phyloP scores from a whole-genome alignment of 2,888 invertebrate genomes.

The Agrochola circellaris region DNA sequence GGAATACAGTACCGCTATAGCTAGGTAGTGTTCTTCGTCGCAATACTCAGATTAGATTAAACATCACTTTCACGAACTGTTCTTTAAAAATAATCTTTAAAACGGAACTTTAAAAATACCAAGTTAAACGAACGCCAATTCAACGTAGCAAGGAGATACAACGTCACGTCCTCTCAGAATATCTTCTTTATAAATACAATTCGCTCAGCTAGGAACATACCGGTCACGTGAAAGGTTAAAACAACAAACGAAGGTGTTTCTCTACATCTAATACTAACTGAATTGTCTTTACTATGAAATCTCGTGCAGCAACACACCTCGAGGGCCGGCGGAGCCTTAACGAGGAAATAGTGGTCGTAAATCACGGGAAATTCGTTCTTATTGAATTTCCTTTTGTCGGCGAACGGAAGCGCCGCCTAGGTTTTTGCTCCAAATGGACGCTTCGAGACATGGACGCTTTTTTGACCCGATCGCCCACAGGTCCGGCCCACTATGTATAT shows the following conservation, averaged over 20 bases:
- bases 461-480: conserved; percentile 63
- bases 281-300: conserved; percentile 84
- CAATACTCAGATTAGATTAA: background rate
- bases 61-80: background rate
- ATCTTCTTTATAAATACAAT: conserved; percentile 52
- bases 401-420: conserved; percentile 82
- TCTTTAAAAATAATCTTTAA: conserved; percentile 8
- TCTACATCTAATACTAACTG: conserved; percentile 62
- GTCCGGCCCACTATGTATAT: conserved; percentile 22
- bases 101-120: conserved; percentile 30
- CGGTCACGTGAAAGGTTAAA: conserved; percentile 45
- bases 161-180: conserved; percentile 49
- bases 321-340: conserved; percentile 84
- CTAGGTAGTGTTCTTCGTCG: background rate
- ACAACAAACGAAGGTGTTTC: conserved; percentile 45
- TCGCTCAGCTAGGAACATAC: conserved; percentile 27
- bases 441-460: conserved; percentile 78
- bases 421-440: conserved; percentile 86
- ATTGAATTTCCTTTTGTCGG: conserved; percentile 90
- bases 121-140: conserved; percentile 15
- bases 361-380: conserved; percentile 90
- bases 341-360: conserved; percentile 90
- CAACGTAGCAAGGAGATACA: conserved; percentile 35
- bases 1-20: background rate
- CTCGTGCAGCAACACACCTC: conserved; percentile 83